These are phyloP conservation scores for Pristionchus japonicus DNA, from an alignment of 2,888 invertebrate genomes.

Conservation along the genomic window DNA sequence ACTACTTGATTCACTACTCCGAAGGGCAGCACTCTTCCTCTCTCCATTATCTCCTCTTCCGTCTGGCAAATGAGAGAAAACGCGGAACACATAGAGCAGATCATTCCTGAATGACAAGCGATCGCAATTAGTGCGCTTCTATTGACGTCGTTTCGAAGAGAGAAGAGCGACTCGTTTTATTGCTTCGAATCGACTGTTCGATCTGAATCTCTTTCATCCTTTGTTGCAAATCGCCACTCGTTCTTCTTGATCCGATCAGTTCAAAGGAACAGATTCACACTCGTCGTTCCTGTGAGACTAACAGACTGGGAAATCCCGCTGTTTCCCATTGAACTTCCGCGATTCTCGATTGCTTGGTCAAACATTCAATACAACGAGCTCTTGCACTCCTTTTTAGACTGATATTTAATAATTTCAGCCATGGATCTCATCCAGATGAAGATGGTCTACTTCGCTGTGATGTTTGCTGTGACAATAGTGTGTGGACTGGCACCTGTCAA, in stretches of 20 bases:
- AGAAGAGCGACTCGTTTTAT: not conserved
- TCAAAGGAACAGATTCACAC: not conserved
- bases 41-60: too few species aligned
- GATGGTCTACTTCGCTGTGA: not conserved
- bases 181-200: not conserved
- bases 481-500: slow-evolving; percentile 1
- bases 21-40: not conserved
- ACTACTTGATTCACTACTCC: not conserved
- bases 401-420: not conserved
- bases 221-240: not conserved
- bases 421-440: not conserved
- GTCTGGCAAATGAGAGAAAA: too few species aligned
- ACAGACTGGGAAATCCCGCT: not conserved
- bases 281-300: not conserved
- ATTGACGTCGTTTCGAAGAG: slow-evolving; percentile 1
- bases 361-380: too few species aligned
- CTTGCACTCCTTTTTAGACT: not conserved
- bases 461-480: slow-evolving; percentile 6
- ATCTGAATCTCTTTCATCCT: not conserved
- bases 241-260: not conserved
- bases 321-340: not conserved
- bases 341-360: not conserved
- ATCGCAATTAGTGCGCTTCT: not conserved
- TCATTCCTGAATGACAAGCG: not conserved
- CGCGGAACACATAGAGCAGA: not conserved